Percentiles rank a stretch among this genome's conserved stretches.
Conservation (phyloP, 2,113 vertebrate species). For the Bostrychus sinensis region DNA sequence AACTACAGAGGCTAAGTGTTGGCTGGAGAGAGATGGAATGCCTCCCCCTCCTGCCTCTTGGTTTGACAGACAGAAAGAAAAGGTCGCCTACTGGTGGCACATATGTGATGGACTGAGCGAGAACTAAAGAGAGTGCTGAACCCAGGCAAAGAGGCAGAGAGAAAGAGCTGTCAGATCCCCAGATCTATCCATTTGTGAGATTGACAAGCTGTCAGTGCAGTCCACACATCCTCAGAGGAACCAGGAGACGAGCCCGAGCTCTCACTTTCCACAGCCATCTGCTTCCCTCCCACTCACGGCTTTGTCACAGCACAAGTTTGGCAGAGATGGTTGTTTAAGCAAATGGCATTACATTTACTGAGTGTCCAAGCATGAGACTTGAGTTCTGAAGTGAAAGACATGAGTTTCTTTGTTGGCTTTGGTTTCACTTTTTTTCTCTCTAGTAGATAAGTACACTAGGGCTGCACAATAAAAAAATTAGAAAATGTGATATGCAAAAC, state of each 20-base stretch:
- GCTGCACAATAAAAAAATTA: too few relatives aligned
- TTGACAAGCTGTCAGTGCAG: slow-evolving; percentile 69
- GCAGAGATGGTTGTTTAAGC: slow-evolving; percentile 7
- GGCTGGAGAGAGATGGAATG: slow-evolving; percentile 3
- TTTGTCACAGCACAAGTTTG: slow-evolving; percentile 16
- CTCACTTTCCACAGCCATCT: slow-evolving; percentile 64
- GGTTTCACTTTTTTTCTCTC: too few relatives aligned
- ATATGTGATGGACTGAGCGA: slow-evolving; percentile 74
- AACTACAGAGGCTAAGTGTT: slow-evolving; percentile 16
- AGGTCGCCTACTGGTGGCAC: slow-evolving; percentile 79
- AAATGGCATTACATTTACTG: slow-evolving; percentile 6
- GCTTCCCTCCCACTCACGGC: slow-evolving; percentile 18
- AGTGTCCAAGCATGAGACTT: background rate
- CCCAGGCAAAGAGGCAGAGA: slow-evolving; percentile 52
- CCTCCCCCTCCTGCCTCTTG: background rate
- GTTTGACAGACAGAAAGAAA: slow-evolving; percentile 77
- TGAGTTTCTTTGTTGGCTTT: too few relatives aligned
- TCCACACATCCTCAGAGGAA: slow-evolving; percentile 53
- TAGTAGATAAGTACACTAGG: too few relatives aligned
- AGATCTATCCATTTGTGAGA: slow-evolving; percentile 60
- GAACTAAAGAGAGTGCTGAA: slow-evolving; percentile 63
- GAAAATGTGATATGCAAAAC: too few relatives aligned
- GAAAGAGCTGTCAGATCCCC: slow-evolving; percentile 79
- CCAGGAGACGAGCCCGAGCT: slow-evolving; percentile 69
- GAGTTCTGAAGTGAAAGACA: background rate